A percentile compares a stretch with the other conserved stretches of the same genome.
These are phyloP conservation scores for Rhinopithecus roxellana DNA, from an alignment of 2,113 vertebrate genomes.

Conservation along the genomic window DNA sequence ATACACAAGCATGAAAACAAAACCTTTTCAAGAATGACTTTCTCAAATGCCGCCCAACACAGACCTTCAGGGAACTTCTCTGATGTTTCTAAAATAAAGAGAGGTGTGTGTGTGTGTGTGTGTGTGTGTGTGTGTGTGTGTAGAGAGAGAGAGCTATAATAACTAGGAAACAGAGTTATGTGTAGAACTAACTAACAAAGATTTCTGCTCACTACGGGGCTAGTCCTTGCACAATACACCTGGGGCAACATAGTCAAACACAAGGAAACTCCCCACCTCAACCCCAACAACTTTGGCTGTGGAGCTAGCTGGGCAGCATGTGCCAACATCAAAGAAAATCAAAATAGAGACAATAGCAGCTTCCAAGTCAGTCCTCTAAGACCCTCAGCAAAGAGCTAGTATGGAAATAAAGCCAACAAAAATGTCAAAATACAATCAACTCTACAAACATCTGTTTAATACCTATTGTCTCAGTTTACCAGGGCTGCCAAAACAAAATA, in stretches of 20 bases:
- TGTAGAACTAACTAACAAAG: neutral
- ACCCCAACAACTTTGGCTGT: rapidly evolving
- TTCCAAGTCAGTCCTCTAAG: neutral
- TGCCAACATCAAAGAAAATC: neutral
- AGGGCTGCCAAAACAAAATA: neutral
- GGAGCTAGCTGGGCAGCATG: rapidly evolving
- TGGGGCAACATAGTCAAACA: neutral
- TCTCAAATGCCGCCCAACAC: neutral
- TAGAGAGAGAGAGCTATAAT: neutral
- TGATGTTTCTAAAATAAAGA: neutral
- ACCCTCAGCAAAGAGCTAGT: rapidly evolving
- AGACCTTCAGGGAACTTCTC: neutral
- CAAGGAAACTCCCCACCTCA: rapidly evolving
- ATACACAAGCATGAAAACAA: neutral
- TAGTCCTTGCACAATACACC: neutral
- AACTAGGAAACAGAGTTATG: neutral
- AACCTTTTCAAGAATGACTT: neutral
- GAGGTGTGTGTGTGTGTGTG: rapidly evolving
- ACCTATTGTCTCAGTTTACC: neutral
- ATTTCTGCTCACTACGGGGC: rapidly evolving
- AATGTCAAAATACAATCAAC: neutral
- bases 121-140: neutral
- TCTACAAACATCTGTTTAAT: neutral
- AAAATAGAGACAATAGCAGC: neutral
- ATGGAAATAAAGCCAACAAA: neutral